Base-by-base conservation (phyloP, 2,888 invertebrate species). In the Oscheius sp. region DNA sequence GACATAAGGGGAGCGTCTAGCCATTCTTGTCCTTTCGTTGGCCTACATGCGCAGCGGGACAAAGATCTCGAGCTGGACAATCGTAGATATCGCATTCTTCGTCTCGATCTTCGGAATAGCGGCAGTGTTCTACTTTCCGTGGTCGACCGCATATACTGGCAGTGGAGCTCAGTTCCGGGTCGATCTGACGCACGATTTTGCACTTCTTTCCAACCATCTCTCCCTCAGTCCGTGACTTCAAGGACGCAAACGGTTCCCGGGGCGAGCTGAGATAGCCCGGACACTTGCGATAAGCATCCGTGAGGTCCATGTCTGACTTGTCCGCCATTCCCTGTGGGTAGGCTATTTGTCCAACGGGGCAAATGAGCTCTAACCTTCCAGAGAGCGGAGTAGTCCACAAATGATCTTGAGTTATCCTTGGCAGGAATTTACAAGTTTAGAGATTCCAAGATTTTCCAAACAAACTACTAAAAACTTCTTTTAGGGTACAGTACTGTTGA, bases 131-230 rank as follows among this genome's bases (percentile, higher is more conserved):
- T 32, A 42, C 57, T 70, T 70, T 37, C 42, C 57, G 48, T 80
- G 74, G 59, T 80, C 77, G 10, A 73, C 80, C 63, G 79, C 74
- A 60, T 77, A 80, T 59, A 80, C 79, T 55, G 21, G 74, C 76
- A 65, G 79, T 77, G 76, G 79, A 79, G 35, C 80, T 77, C 55
- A 76, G 77, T 51, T 79, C 79, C n/a, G 78, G 70, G 42, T 77
- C 75, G 57, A 80, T 80, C n/a, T 75, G 74, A 11, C 66, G 63
- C 59, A 80, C 76, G 3, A 80, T 70, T 65, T 76, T 78, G 78
- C 80, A 80, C 29, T 70, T 37, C 59, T 80, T 80, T 21, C 80
- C 78, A 29, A 80, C 53, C 21, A 66, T 55, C 1, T 75, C 75
- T 7, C 78, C 80, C 73, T 76, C 33, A n/a, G 13, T 32, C 33